Evolutionary conservation across 2,888 invertebrate genomes (phyloP).

Genomic region (Uloborus plumipes): DNA sequence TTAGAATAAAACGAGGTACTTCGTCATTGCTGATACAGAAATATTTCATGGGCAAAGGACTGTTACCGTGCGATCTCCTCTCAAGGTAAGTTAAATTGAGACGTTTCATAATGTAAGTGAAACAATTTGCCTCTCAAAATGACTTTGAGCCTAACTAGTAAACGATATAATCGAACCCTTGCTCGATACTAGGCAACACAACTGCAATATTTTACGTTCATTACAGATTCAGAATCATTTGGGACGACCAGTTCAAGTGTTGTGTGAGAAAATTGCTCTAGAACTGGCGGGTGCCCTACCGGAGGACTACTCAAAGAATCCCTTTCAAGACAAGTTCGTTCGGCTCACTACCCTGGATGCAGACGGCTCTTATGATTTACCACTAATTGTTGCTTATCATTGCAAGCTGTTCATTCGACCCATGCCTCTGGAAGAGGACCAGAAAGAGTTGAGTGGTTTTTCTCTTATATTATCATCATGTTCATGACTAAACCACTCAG

Average conservation of each 20-base stretch:
- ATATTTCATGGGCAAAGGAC: constrained; percentile 76
- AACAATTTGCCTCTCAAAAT: not conserved
- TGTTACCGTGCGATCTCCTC: constrained; percentile 81
- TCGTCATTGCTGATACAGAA: constrained; percentile 79
- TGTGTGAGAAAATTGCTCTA: constrained; percentile 81
- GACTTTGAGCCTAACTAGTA: not conserved
- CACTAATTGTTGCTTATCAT: constrained; percentile 84
- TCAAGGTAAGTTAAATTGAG: constrained; percentile 76
- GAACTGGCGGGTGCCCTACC: constrained; percentile 75
- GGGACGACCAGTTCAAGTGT: constrained; percentile 81
- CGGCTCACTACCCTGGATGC: constrained; percentile 80
- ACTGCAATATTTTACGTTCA: too few relatives aligned
- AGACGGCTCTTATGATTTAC: constrained; percentile 81
- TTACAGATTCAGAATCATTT: constrained; percentile 82
- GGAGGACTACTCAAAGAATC: constrained; percentile 75
- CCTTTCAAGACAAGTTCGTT: constrained; percentile 82
- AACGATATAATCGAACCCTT: too few relatives aligned
- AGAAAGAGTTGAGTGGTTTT: constrained; percentile 31
- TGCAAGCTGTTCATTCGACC: constrained; percentile 83
- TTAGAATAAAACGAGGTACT: constrained; percentile 76
- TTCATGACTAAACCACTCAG: too few relatives aligned
- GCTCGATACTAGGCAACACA: too few relatives aligned
- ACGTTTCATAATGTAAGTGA: not conserved
- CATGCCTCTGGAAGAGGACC: constrained; percentile 71
- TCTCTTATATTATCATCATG: too few relatives aligned